Evolutionary conservation across 2,888 invertebrate species (phyloP).

Genomic region (Erpobdella octoculata): DNA sequence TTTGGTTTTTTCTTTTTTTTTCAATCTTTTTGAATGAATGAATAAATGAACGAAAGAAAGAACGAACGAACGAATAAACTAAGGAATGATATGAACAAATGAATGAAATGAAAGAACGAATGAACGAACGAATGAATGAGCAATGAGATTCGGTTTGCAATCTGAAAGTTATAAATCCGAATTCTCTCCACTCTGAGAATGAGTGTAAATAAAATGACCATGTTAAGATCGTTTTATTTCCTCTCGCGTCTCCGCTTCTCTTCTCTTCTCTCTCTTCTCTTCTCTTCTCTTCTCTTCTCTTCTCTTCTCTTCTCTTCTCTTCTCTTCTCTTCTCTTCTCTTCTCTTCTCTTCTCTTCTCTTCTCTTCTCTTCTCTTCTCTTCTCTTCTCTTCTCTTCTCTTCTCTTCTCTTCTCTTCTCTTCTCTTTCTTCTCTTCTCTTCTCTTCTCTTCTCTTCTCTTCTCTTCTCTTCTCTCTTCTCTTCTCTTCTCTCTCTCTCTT

Average conservation of each 20-base stretch:
- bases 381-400: neutral
- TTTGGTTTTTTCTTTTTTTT: too few relatives aligned
- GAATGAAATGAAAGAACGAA: too few relatives aligned
- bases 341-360: neutral
- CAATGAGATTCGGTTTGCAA: too few relatives aligned
- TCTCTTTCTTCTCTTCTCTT: neutral
- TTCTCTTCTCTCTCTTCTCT: constrained; percentile 5
- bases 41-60: too few relatives aligned
- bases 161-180: neutral
- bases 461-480: neutral
- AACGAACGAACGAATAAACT: too few relatives aligned
- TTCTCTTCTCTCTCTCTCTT: neutral
- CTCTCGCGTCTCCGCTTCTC: too few relatives aligned
- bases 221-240: too few relatives aligned
- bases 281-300: neutral
- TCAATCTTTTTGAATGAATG: too few relatives aligned
- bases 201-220: too few relatives aligned
- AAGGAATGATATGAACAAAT: too few relatives aligned
- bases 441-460: neutral
- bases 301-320: neutral
- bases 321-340: neutral
- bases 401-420: neutral
- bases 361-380: neutral
- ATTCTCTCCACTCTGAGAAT: neutral
- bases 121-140: too few relatives aligned